Percentiles rank a stretch among this genome's conserved stretches.
Evolutionary conservation across 2,888 invertebrate genomes (phyloP).

Genomic region (Dermolepida albohirtum): DNA sequence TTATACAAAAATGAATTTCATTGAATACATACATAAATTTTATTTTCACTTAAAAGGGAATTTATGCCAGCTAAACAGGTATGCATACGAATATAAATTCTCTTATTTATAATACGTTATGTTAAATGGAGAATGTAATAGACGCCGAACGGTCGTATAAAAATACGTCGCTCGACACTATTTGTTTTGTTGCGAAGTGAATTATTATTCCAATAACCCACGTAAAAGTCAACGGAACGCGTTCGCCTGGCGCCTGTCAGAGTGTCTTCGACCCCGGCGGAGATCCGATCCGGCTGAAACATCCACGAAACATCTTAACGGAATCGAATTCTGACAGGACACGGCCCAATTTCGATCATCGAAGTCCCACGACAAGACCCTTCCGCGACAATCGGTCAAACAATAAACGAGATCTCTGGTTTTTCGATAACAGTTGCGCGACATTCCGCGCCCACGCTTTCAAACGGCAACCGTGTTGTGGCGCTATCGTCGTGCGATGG

Average conservation of each 20-base stretch:
- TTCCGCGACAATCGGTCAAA: conserved; percentile 18
- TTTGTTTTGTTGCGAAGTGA: conserved; percentile 11
- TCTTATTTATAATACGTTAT: conserved; percentile 18
- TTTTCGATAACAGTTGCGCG: conserved; percentile 33
- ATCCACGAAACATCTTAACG: conserved; percentile 15
- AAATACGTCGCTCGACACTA: neutral
- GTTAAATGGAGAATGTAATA: conserved; percentile 19
- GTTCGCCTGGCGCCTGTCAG: conserved; percentile 20
- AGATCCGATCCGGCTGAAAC: neutral
- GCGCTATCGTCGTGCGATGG: conserved; percentile 12
- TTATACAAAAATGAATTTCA: too few relatives aligned
- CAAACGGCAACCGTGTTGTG: neutral
- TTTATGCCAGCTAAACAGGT: conserved; percentile 11
- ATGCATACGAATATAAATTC: neutral
- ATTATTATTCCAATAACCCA: conserved; percentile 6
- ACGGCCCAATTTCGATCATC: conserved; percentile 20
- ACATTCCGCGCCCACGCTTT: conserved; percentile 29
- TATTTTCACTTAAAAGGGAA: too few relatives aligned
- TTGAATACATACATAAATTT: too few relatives aligned
- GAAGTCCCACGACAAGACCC: neutral
- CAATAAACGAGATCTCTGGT: conserved; percentile 10
- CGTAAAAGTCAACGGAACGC: conserved; percentile 23
- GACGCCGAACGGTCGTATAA: conserved; percentile 18
- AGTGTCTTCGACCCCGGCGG: conserved; percentile 7
- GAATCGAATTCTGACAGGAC: conserved; percentile 30